These are phyloP conservation scores for Pterostichus niger DNA, from an alignment of 2,888 invertebrate species.

Conservation along the genomic window DNA sequence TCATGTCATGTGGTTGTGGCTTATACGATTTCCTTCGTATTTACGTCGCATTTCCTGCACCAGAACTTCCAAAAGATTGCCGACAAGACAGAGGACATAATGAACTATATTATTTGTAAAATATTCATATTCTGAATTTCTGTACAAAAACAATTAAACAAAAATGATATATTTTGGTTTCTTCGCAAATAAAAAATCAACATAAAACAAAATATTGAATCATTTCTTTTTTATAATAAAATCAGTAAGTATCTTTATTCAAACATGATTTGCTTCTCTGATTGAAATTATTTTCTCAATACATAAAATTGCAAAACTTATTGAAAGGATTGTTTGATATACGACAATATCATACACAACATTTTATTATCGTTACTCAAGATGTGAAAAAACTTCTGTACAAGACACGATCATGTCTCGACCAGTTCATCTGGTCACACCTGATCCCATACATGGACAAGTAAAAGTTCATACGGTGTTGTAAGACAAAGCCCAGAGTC, in stretches of 20 bases:
- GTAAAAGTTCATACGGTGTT: slow-evolving; percentile 60
- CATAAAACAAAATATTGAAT: no score
- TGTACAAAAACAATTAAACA: no score
- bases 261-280: no score
- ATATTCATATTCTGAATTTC: no score
- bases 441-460: slow-evolving; percentile 57
- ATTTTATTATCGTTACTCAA: slow-evolving; percentile 36
- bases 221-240: no score
- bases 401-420: slow-evolving; percentile 25
- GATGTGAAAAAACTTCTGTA: slow-evolving; percentile 29
- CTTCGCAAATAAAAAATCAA: no score
- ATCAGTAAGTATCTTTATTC: no score
- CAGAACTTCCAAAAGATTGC: slow-evolving; percentile 9
- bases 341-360: neutral
- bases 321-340: slow-evolving; percentile 35
- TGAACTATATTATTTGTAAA: no score
- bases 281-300: slow-evolving; percentile 34
- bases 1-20: slow-evolving; percentile 44
- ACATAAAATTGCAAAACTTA: slow-evolving; percentile 26
- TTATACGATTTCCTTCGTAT: slow-evolving; percentile 32
- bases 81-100: neutral
- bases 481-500: slow-evolving; percentile 44
- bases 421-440: slow-evolving; percentile 56
- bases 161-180: no score
- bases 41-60: slow-evolving; percentile 39